Percentiles rank a stretch among this genome's conserved stretches.
phyloP scores from a whole-genome alignment of 2,113 vertebrate genomes.

The Hydrolagus affinis region DNA sequence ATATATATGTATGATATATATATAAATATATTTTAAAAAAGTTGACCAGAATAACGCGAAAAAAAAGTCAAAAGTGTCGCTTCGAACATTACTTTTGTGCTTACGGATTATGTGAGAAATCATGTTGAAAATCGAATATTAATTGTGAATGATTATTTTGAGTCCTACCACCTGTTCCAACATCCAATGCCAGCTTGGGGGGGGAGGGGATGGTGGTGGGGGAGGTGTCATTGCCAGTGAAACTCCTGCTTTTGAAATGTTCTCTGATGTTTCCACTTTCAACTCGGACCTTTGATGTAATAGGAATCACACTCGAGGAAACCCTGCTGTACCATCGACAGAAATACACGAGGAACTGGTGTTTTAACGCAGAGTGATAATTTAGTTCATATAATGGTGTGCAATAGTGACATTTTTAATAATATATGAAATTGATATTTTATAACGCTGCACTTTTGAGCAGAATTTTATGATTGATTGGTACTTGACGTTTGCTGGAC shows the following conservation, averaged over 20 bases:
- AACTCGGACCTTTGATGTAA: background rate
- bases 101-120: background rate
- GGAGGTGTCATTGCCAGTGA: background rate
- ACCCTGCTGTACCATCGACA: background rate
- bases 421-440: background rate
- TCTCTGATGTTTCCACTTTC: background rate
- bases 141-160: background rate
- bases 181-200: too few species aligned
- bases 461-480: background rate
- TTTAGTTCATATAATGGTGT: background rate
- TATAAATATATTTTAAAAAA: background rate
- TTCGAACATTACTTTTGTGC: background rate
- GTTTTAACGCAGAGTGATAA: background rate
- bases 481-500: background rate
- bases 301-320: background rate
- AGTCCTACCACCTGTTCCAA: background rate
- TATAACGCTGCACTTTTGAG: constrained; percentile 1
- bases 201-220: too few species aligned
- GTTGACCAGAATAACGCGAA: background rate
- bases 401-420: background rate
- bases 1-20: too few species aligned
- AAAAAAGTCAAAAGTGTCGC: background rate
- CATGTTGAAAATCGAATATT: background rate
- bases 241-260: background rate
- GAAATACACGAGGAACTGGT: background rate